A percentile compares a stretch with the other conserved stretches of the same genome.
phyloP scores from a whole-genome alignment of 1,140 invertebrate genomes.

The Heterodera carotae region DNA sequence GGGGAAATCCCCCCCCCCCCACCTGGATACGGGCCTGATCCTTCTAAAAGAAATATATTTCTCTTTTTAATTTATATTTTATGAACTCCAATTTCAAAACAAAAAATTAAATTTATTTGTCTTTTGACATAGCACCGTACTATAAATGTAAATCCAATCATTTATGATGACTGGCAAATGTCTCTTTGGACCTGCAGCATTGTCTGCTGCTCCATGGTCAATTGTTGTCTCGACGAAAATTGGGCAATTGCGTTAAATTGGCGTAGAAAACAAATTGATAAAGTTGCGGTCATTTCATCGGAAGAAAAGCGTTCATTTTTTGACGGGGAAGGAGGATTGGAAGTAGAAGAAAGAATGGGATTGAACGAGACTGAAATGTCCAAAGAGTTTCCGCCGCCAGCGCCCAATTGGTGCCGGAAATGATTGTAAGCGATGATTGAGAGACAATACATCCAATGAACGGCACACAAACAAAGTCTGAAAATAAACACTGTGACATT shows the following conservation, averaged over 20 bases:
- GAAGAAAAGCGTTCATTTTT: slow-evolving; percentile 1
- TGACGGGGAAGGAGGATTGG: not conserved
- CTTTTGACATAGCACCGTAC: too few relatives aligned
- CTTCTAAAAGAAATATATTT: too few relatives aligned
- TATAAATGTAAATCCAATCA: too few relatives aligned
- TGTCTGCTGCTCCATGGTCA: not conserved
- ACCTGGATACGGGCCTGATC: too few relatives aligned
- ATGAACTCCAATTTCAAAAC: too few relatives aligned
- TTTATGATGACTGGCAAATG: too few relatives aligned
- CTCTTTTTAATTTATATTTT: too few relatives aligned
- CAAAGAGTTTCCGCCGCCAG: not conserved
- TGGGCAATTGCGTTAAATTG: slow-evolving; percentile 10
- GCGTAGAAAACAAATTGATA: not conserved
- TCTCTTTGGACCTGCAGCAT: not conserved
- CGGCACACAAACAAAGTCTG: not conserved
- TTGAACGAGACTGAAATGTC: not conserved
- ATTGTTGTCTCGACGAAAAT: not conserved
- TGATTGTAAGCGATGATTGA: not conserved
- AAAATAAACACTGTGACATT: not conserved
- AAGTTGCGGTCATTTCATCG: not conserved
- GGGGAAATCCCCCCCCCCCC: too few relatives aligned
- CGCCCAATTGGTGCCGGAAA: not conserved
- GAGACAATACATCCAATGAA: slow-evolving; percentile 5
- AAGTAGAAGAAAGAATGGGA: not conserved
- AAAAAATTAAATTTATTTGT: too few relatives aligned